Conservation (phyloP, 2,888 invertebrate genomes). For the Notodonta ziczac region DNA sequence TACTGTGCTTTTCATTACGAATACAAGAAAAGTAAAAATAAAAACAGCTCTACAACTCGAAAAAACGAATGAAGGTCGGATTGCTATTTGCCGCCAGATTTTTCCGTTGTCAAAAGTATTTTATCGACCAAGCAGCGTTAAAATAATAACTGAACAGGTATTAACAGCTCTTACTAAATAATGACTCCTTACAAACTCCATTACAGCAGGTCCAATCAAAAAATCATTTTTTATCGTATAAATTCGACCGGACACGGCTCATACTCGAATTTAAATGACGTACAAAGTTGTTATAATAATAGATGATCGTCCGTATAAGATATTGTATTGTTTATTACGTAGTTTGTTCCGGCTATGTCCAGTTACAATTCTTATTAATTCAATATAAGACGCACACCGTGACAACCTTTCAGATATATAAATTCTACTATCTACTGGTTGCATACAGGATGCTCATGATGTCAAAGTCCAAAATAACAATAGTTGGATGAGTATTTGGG, state of each 20-base stretch:
- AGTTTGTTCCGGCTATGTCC: conserved; percentile 2
- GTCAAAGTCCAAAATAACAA: too few relatives aligned
- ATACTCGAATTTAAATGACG: conserved; percentile 72
- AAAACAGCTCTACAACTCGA: too few relatives aligned
- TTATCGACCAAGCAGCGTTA: neutral
- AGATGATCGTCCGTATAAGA: conserved; percentile 36
- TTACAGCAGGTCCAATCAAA: conserved; percentile 81
- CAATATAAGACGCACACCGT: neutral
- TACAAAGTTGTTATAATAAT: conserved; percentile 65
- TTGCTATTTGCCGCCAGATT: too few relatives aligned
- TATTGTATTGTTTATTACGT: conserved; percentile 13
- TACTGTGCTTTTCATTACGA: too few relatives aligned
- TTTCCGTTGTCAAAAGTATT: too few relatives aligned
- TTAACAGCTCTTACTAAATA: conserved; percentile 56
- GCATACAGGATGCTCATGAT: too few relatives aligned
- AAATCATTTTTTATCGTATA: conserved; percentile 83
- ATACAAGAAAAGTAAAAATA: too few relatives aligned
- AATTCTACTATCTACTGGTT: too few relatives aligned
- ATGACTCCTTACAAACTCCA: conserved; percentile 60
- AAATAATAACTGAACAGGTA: conserved; percentile 6
- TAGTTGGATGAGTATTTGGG: too few relatives aligned
- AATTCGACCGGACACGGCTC: conserved; percentile 77
- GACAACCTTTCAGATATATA: neutral
- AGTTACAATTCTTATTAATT: conserved; percentile 1
- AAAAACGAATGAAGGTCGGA: too few relatives aligned